Evolutionary conservation across 2,888 invertebrate species (phyloP), one percentile per base, ranked within the genome.

Genomic region (Mellilla xanthometata): DNA sequence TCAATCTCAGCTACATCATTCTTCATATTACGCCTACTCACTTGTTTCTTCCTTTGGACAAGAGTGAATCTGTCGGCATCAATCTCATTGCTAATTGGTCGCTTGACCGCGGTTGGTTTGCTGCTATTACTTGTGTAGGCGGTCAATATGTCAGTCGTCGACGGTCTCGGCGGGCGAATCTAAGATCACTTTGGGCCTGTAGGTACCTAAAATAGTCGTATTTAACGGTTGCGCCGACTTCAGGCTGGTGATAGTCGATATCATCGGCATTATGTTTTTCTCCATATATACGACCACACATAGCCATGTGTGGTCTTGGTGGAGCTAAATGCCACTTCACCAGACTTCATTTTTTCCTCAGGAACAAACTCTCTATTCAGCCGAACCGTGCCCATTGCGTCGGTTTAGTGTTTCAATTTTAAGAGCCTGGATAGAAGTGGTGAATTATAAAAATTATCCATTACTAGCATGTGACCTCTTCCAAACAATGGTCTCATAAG

Each of bases 381-480:
- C 4, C 63, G 42, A 2, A 60, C 48, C 12, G 61, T 56, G 33
- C 58, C 57, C 47, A 59, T 48, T n/a, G 51, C 30, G 26, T 62
- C 57, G 0, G 54, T 57, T 11, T 49, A 12, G 31, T 53, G 38
- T 19, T 53, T 44, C 6, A 6, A 0, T 44, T 63, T 63, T 0
- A 63, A 31, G 28, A 38, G 2, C 33, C 62, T n/a, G 1, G 57
- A 50, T 11, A 61, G 15, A 1, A 58, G 42, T n/a, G 60, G 61
- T 1, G 55, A 15, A 26, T 62, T 65, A 40, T 65, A 62, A 44
- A 54, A 62, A 47, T 60, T 62, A 22, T 65, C 60, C 58, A 60
- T 62, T 1, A 61, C 49, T 0, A 65, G 24, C 0, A 58, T 61
- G 36, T 65, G 60, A 24, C 60, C 62, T 41, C 8, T 42, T 1